Evolutionary conservation across 1,140 invertebrate genomes (phyloP).

Genomic region (Nephila pilipes): DNA sequence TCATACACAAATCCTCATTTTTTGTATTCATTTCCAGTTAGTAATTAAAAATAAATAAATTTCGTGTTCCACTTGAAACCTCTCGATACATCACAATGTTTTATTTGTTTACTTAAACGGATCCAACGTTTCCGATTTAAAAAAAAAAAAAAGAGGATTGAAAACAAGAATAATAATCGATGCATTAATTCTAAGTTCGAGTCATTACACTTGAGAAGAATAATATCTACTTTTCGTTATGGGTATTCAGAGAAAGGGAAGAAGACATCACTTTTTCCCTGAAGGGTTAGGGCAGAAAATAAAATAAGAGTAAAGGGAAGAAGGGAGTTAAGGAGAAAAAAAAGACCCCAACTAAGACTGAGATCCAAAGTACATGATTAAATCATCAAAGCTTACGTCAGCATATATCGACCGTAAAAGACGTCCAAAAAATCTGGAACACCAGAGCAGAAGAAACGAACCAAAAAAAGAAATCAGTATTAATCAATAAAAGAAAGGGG

Average conservation of each 20-base stretch:
- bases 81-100: not conserved
- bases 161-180: slow-evolving; percentile 48
- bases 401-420: slow-evolving; percentile 71
- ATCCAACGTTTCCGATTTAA: not conserved
- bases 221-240: slow-evolving; percentile 38
- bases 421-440: slow-evolving; percentile 73
- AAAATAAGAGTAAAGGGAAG: slow-evolving; percentile 48
- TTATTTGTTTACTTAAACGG: not conserved
- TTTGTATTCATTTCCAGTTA: not conserved
- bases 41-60: slow-evolving; percentile 37
- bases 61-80: not conserved
- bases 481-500: slow-evolving; percentile 69
- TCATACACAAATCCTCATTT: not conserved
- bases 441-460: slow-evolving; percentile 25
- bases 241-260: not conserved
- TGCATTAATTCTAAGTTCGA: slow-evolving; percentile 50
- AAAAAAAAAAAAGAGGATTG: not conserved
- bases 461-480: not conserved
- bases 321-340: not conserved
- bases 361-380: slow-evolving; percentile 75
- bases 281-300: not conserved
- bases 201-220: slow-evolving; percentile 43
- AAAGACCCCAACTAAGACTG: slow-evolving; percentile 52
- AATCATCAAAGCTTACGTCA: slow-evolving; percentile 74
- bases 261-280: slow-evolving; percentile 41